These are phyloP conservation scores for Pelochelys cantorii DNA, from an alignment of 2,797 vertebrate genomes.

Conservation along the genomic window DNA sequence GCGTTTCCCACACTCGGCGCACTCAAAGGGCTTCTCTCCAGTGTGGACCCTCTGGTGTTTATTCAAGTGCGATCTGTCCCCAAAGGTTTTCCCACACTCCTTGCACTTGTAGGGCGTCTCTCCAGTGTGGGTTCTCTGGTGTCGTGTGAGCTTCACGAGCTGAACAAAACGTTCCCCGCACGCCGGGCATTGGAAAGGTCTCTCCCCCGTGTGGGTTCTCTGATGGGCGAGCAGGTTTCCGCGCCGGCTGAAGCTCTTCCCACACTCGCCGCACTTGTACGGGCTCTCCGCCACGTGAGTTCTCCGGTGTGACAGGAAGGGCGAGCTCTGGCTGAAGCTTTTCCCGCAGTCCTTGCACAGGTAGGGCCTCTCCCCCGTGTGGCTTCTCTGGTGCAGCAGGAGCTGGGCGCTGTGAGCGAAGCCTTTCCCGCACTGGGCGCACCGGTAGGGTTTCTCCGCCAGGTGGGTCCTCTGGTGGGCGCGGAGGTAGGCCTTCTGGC, in stretches of 20 bases:
- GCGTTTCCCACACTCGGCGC: not conserved
- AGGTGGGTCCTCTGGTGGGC: not conserved
- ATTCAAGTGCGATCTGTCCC: not conserved
- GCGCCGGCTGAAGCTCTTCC: too few species aligned
- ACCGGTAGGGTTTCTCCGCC: not conserved
- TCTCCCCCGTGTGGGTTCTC: not conserved
- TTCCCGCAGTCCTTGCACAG: too few species aligned
- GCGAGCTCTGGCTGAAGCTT: too few species aligned
- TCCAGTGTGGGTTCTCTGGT: not conserved
- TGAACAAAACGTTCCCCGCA: not conserved
- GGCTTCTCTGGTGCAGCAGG: too few species aligned
- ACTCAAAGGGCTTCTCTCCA: not conserved
- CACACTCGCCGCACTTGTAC: too few species aligned
- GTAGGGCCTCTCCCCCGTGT: too few species aligned
- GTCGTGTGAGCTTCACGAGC: not conserved
- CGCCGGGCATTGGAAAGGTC: not conserved
- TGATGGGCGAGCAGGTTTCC: too few species aligned
- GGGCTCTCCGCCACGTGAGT: too few species aligned
- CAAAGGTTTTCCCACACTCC: not conserved
- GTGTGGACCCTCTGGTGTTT: not conserved
- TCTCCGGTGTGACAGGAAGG: too few species aligned
- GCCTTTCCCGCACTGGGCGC: not conserved
- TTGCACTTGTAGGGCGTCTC: not conserved
- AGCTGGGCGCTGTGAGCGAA: not conserved
- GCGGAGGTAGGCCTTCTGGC: conserved; percentile 8